Base-by-base conservation (phyloP, 2,888 invertebrate species). In the Chymomyza amoena region DNA sequence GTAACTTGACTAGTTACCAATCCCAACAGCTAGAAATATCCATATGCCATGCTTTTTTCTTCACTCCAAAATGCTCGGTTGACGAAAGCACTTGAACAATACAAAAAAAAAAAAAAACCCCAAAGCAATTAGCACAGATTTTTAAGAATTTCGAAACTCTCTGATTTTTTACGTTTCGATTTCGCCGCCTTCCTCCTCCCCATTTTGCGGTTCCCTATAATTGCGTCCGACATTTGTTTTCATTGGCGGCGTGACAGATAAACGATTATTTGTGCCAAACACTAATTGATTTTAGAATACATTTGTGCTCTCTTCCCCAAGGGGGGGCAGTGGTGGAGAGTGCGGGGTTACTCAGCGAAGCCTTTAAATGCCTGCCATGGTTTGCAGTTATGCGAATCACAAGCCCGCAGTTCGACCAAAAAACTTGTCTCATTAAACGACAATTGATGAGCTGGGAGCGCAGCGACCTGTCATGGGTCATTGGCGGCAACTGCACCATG, bases 251-350 rank as follows among this genome's bases (percentile, higher is more conserved):
- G 79, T 87, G 89, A 90, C 89, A 89, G 89, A 81, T 88, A 89
- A 89, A 88, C 89, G 80, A 84, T 87, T 84, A 80, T 80, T 79
- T 82, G 89, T 89, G 90, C 89, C 90, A 90, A 90, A 82, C 80
- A 85, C 89, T 90, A 90, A 90, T 90, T 90, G 90, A 90, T 90
- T 90, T 89, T 90, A 85, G 85, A 89, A 89, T 90, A 89, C 88
- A 90, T 82, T 84, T 84, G 87, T 81, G 7, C 32, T 32, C 32
- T 32, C 32, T 32, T 32, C 32, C 2, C 32, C 2, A 32, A 4
- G 32, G 6, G 32, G 32, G 6, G 7, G 1, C 7, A 9, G 32
- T 7, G 6, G 32, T 32, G 4, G 76, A 59, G 77, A 75, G 66
- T 54, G 69, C 77, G 64, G 69, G 61, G 68, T 36, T 52, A 66